These are phyloP conservation scores for Holothuria scabra DNA, from an alignment of 53 echinoderm and acorn worm genomes.

Conservation along the genomic window DNA sequence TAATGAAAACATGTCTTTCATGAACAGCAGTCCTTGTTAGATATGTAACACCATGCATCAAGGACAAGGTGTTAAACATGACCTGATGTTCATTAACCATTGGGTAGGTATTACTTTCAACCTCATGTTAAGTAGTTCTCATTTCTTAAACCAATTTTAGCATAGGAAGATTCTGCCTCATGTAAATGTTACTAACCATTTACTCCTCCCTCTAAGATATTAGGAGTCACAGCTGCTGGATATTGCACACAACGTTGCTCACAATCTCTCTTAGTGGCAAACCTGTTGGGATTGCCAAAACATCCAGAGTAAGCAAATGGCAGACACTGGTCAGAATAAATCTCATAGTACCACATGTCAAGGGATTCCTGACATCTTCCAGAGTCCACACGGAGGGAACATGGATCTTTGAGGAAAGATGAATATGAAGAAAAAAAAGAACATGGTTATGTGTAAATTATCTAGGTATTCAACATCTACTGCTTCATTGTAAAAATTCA, in stretches of 20 bases:
- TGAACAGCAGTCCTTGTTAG: too few species aligned
- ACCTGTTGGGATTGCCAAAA: constrained; percentile 89
- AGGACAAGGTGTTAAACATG: too few species aligned
- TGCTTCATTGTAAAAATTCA: too few species aligned
- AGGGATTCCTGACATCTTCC: constrained; percentile 72
- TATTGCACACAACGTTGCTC: constrained; percentile 51
- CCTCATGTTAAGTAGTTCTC: too few species aligned
- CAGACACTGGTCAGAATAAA: constrained; percentile 69
- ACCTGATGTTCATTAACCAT: too few species aligned
- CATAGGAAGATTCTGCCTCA: too few species aligned
- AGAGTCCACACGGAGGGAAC: constrained; percentile 62
- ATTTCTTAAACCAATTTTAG: too few species aligned
- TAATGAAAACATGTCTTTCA: too few species aligned
- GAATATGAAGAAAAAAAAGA: neutral
- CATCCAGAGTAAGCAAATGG: constrained; percentile 90
- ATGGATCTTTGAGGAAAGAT: constrained; percentile 84
- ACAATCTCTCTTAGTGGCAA: constrained; percentile 46
- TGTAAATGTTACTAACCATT: constrained; percentile 13
- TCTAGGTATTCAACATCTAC: too few species aligned
- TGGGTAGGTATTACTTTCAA: too few species aligned
- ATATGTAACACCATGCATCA: too few species aligned
- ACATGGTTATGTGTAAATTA: too few species aligned
- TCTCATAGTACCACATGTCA: constrained; percentile 72
- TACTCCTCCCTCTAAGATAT: constrained; percentile 12
- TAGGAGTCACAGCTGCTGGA: neutral